These are phyloP conservation scores for Drosophila ficusphila DNA, from an alignment of 1,140 invertebrate genomes.

Conservation along the genomic window DNA sequence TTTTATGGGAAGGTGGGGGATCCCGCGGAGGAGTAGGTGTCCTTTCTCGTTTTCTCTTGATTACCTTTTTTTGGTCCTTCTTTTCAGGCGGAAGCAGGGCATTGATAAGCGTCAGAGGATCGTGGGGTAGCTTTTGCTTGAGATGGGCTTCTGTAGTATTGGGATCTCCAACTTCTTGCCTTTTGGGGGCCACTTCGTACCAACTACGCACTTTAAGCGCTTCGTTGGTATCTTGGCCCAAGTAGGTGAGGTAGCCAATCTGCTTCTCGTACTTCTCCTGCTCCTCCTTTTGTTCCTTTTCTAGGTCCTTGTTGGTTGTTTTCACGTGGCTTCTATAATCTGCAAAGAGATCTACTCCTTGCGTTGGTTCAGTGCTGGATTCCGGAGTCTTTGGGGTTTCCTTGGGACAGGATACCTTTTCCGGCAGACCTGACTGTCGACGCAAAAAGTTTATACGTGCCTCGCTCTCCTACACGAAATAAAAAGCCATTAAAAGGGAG, in stretches of 20 bases:
- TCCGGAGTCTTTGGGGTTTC: not conserved
- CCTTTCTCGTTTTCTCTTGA: constrained; percentile 23
- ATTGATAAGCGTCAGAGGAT: constrained; percentile 89
- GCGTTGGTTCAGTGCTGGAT: constrained; percentile 84
- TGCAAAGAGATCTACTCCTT: constrained; percentile 92
- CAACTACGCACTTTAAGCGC: constrained; percentile 91
- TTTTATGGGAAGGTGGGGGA: constrained; percentile 14
- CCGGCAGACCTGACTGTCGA: constrained; percentile 86
- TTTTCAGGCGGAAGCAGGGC: constrained; percentile 53
- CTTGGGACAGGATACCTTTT: constrained; percentile 30
- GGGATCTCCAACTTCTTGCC: constrained; percentile 32
- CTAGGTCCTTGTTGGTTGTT: constrained; percentile 93
- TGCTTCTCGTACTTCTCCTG: constrained; percentile 99
- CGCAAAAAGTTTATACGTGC: constrained; percentile 91
- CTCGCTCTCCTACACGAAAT: constrained; percentile 89
- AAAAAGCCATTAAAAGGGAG: not conserved
- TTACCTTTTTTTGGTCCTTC: not conserved
- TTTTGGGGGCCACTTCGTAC: constrained; percentile 90
- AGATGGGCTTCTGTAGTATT: constrained; percentile 86
- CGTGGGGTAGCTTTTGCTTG: constrained; percentile 87
- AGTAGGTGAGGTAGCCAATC: constrained; percentile 97
- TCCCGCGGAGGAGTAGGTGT: constrained; percentile 9
- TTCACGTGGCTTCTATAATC: constrained; percentile 91
- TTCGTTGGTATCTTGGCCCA: constrained; percentile 97
- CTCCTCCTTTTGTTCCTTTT: constrained; percentile 95